A percentile compares a stretch with the other conserved stretches of the same genome.
phyloP scores from a whole-genome alignment of 2,113 vertebrate species.

The Cepphus grylle region DNA sequence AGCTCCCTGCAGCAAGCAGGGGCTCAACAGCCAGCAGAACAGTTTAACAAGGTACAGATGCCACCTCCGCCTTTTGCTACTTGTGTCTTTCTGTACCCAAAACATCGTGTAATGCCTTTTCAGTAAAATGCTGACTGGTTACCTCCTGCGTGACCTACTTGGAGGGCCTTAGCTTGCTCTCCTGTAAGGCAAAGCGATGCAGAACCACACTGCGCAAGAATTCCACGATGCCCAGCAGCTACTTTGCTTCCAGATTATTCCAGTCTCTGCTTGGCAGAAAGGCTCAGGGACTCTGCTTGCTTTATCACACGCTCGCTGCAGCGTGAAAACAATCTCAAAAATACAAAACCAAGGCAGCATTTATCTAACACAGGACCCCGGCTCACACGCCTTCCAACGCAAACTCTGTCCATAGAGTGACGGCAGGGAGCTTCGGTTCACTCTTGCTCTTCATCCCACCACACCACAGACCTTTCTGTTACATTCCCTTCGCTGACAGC shows the following conservation, averaged over 20 bases:
- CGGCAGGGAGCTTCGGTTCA: neutral
- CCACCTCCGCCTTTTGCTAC: neutral
- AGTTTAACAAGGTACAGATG: neutral
- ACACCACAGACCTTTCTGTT: neutral
- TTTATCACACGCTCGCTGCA: neutral
- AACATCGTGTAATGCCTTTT: neutral
- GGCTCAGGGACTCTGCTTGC: neutral
- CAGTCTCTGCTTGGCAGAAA: neutral
- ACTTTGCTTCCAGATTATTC: neutral
- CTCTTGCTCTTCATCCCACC: neutral
- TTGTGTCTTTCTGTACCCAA: neutral
- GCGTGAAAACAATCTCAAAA: neutral
- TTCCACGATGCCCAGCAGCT: neutral
- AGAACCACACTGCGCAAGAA: neutral
- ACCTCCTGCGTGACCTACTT: conserved; percentile 5
- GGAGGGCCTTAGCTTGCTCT: neutral
- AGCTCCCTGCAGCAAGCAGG: neutral
- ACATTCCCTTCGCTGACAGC: neutral
- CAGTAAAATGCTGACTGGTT: neutral
- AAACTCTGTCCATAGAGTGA: neutral
- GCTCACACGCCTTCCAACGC: neutral
- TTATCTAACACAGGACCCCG: neutral
- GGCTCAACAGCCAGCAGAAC: neutral
- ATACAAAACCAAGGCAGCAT: neutral
- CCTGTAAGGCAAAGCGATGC: neutral